Conservation (phyloP, 2,797 vertebrate genomes). For the Melanotaenia trifasciata region DNA sequence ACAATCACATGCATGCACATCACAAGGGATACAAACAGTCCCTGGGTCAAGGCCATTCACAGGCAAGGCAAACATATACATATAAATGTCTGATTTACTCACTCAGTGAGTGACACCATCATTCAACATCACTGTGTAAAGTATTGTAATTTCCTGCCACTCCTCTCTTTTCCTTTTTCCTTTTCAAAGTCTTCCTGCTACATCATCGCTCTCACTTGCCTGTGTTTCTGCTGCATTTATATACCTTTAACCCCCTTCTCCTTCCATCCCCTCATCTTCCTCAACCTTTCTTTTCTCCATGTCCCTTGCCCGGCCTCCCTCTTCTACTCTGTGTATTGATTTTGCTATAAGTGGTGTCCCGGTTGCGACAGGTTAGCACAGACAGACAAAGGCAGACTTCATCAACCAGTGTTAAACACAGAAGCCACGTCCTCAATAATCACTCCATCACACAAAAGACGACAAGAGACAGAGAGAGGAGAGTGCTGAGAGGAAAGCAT, state of each 20-base stretch:
- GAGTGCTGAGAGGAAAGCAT: constrained; percentile 18
- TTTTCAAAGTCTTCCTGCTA: constrained; percentile 37
- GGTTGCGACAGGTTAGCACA: constrained; percentile 85
- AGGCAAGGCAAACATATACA: constrained; percentile 53
- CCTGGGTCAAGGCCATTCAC: constrained; percentile 53
- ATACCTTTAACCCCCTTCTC: constrained; percentile 24
- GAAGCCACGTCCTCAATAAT: constrained; percentile 83
- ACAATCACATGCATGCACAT: constrained; percentile 58
- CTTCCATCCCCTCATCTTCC: constrained; percentile 28
- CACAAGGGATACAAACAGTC: constrained; percentile 36
- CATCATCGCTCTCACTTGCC: constrained; percentile 23
- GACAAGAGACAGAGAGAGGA: constrained; percentile 44
- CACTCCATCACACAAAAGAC: constrained; percentile 82
- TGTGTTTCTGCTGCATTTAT: constrained; percentile 45
- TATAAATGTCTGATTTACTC: constrained; percentile 16
- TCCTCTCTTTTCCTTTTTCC: constrained; percentile 20
- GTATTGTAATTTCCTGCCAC: constrained; percentile 31
- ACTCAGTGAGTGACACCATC: constrained; percentile 16
- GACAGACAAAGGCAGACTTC: constrained; percentile 86
- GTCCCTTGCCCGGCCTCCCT: constrained; percentile 46
- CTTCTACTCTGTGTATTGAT: constrained; percentile 82
- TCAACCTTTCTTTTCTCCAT: constrained; percentile 41
- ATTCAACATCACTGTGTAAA: constrained; percentile 10
- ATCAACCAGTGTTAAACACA: constrained; percentile 85
- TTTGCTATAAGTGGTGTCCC: constrained; percentile 87